Base-by-base conservation (phyloP, 2,797 vertebrate species). In the Phaenicophaeus curvirostris region DNA sequence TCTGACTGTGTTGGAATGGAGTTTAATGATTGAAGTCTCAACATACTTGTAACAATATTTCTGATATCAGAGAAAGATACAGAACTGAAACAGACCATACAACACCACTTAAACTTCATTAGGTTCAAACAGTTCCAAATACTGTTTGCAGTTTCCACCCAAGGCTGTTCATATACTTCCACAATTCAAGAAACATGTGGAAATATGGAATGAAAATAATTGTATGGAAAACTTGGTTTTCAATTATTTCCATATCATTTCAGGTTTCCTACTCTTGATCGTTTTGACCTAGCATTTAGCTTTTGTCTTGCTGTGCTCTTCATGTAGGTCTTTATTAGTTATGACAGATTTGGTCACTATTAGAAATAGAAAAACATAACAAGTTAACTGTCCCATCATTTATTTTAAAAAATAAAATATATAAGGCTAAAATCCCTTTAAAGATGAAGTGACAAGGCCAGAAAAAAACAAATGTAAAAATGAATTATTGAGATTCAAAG, bases 31-130 rank as follows among this genome's bases (percentile, higher is more conserved):
- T 37, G 58, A 76, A 88, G 18, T 72, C 63, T 90, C 85, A 87
- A 74, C 69, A 37, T 41, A 76, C 10, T 81, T 48, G 37, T 78
- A 73, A 59, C 8, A 44, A 55, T 39, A 62, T 86, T 93, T 84
- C 71, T 93, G 83, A 48, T 96, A 92, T 53, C 77, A 72, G 57
- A 84, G 83, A 91, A 90, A 93, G 92, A 91, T 58, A 90, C 3
- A 54, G 63, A 84, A 81, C 63, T 77, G 57, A 88, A 46, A 74
- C 44, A 79, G 50, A 50, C 67, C 85, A 88, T 77, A 67, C 53
- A 92, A 71, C 63, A 79, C 54, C 74, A 65, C 42, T 90, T 88
- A 87, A 86, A 73, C 54, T 75, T 85, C 69, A 67, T 71, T 72
- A 89, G 41, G 25, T 55, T 79, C 83, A 79, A 91, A 53, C 44